These are phyloP conservation scores for Hypomesus transpacificus DNA, from an alignment of 2,113 vertebrate genomes.

Conservation along the genomic window DNA sequence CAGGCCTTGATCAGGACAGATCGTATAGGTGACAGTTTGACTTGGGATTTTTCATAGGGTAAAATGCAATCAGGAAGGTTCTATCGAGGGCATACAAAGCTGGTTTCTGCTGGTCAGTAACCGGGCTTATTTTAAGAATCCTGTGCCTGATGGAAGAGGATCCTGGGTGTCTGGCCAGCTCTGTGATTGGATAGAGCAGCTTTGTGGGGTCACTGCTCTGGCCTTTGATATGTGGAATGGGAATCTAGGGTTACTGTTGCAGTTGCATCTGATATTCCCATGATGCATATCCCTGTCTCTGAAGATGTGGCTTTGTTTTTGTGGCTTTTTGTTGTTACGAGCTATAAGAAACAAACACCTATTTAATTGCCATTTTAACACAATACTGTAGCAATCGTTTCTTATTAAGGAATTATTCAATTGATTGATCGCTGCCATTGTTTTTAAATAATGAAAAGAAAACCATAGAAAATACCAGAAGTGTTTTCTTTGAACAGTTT, in stretches of 20 bases:
- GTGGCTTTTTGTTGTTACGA: conserved; percentile 71
- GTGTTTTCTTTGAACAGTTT: conserved; percentile 76
- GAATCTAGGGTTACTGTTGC: conserved; percentile 53
- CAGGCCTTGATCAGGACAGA: conserved; percentile 45
- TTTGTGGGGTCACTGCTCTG: conserved; percentile 53
- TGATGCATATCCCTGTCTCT: conserved; percentile 65
- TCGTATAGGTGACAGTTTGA: conserved; percentile 45
- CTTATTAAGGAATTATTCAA: conserved; percentile 76
- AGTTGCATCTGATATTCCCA: conserved; percentile 62
- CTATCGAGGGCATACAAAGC: conserved; percentile 47
- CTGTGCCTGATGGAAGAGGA: conserved; percentile 50
- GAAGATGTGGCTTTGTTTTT: conserved; percentile 63
- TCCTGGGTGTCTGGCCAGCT: conserved; percentile 52
- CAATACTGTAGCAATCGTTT: conserved; percentile 89
- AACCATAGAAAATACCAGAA: conserved; percentile 61
- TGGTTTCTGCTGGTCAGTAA: conserved; percentile 75
- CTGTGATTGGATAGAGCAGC: conserved; percentile 44
- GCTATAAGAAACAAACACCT: conserved; percentile 70
- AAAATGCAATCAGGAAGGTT: conserved; percentile 48
- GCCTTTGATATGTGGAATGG: conserved; percentile 51
- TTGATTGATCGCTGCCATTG: conserved; percentile 80
- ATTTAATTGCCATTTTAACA: conserved; percentile 82
- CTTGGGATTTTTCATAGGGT: conserved; percentile 63
- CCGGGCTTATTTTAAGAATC: conserved; percentile 60
- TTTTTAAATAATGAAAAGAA: conserved; percentile 75